Percentiles rank a stretch among this genome's conserved stretches.
phyloP scores from a whole-genome alignment of 2,888 invertebrate species.

The Neelides folsomi region DNA sequence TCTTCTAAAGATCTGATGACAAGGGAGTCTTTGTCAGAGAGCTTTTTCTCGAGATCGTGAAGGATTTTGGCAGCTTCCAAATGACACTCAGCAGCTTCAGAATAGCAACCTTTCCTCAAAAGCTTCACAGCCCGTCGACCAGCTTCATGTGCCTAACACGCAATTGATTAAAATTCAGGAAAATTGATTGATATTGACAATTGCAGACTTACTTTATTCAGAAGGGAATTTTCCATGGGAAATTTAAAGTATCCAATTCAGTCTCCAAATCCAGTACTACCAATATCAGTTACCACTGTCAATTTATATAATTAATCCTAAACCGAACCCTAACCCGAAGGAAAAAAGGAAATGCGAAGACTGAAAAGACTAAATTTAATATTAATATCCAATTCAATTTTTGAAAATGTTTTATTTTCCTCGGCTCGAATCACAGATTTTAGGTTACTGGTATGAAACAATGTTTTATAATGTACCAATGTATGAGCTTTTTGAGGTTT shows the following conservation, averaged over 20 bases:
- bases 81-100: slow-evolving; percentile 22
- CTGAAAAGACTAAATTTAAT: too few relatives aligned
- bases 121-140: slow-evolving; percentile 25
- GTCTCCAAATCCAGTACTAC: too few relatives aligned
- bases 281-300: too few relatives aligned
- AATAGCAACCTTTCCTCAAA: slow-evolving; percentile 19
- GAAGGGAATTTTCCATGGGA: slow-evolving; percentile 23
- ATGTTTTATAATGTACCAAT: too few relatives aligned
- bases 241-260: background rate
- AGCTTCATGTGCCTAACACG: slow-evolving; percentile 25
- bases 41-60: slow-evolving; percentile 13
- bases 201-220: slow-evolving; percentile 17
- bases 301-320: too few relatives aligned
- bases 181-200: slow-evolving; percentile 1
- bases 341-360: too few relatives aligned
- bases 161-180: background rate
- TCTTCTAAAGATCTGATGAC: slow-evolving; percentile 23
- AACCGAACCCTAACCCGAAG: too few relatives aligned
- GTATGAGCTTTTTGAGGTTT: too few relatives aligned
- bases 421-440: too few relatives aligned
- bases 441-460: too few relatives aligned
- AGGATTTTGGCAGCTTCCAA: slow-evolving; percentile 21
- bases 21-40: slow-evolving; percentile 16
- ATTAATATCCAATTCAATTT: too few relatives aligned
- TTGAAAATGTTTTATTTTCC: too few relatives aligned